phyloP scores from a whole-genome alignment of 2,797 vertebrate species.

The Benthosema pterotum region DNA sequence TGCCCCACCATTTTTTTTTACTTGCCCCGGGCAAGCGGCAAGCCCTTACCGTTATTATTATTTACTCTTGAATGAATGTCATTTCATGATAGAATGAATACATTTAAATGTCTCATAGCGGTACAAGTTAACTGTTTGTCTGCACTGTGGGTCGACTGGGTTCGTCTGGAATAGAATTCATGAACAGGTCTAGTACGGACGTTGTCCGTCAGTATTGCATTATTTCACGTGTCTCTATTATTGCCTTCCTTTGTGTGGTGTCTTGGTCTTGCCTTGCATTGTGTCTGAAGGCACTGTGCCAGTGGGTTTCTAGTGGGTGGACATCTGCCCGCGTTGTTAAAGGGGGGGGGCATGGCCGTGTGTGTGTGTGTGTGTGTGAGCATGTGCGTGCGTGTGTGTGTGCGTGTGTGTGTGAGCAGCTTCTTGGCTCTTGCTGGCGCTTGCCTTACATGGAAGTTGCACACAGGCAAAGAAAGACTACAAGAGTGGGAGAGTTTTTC shows the following conservation, averaged over 20 bases:
- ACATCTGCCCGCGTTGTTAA: conserved; percentile 42
- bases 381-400: conserved; percentile 52
- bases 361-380: conserved; percentile 35
- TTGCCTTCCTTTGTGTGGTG: too few relatives aligned
- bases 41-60: too few relatives aligned
- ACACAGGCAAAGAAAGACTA: too few relatives aligned
- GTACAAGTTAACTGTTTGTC: conserved; percentile 1
- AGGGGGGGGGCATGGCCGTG: conserved; percentile 50
- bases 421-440: conserved; percentile 53
- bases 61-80: neutral
- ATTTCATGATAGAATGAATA: conserved; percentile 12
- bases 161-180: conserved; percentile 9
- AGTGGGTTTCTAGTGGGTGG: conserved; percentile 18
- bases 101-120: neutral
- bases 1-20: too few relatives aligned
- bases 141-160: neutral
- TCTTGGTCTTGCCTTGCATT: neutral
- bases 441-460: conserved; percentile 73
- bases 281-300: conserved; percentile 23
- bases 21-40: too few relatives aligned
- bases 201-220: neutral
- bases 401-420: conserved; percentile 31
- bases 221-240: too few relatives aligned
- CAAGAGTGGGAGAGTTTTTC: conserved; percentile 46
- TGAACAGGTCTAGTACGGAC: conserved; percentile 7